Percentiles rank a stretch among this genome's conserved stretches.
Conservation (phyloP, 2,113 vertebrate genomes). For the Aviceda subcristata region DNA sequence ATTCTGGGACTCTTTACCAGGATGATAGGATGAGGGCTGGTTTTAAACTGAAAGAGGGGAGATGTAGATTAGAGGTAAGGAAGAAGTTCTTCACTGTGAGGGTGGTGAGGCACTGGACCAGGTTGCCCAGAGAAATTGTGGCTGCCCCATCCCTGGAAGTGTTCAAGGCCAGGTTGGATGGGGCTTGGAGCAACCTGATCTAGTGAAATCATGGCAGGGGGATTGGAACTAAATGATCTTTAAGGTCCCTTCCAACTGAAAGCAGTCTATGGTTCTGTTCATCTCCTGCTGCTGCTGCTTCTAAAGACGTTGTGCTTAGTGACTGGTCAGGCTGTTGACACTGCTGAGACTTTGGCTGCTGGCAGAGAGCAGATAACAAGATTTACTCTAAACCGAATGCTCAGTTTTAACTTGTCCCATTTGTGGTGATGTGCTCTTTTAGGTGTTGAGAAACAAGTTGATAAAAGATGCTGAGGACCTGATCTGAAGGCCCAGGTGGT, state of each 20-base stretch:
- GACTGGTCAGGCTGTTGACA: neutral
- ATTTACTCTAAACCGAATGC: neutral
- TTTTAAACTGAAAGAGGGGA: neutral
- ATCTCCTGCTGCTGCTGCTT: neutral
- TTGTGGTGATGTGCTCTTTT: neutral
- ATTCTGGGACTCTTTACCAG: neutral
- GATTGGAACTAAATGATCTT: neutral
- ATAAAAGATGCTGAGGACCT: neutral
- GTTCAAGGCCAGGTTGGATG: neutral
- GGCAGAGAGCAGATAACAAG: neutral
- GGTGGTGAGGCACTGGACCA: neutral
- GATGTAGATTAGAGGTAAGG: neutral
- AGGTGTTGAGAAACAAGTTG: neutral
- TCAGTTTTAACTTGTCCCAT: neutral
- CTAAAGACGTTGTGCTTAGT: no score
- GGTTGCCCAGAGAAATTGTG: neutral
- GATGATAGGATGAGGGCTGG: accelerated
- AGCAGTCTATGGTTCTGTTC: neutral
- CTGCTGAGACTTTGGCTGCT: neutral
- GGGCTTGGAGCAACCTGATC: neutral
- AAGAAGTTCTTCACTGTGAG: neutral
- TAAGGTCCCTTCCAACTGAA: neutral
- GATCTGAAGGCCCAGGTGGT: neutral
- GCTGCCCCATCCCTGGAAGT: neutral
- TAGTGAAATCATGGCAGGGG: no score